Base-by-base conservation (phyloP, 2,888 invertebrate genomes). In the Eupithecia centaureata region DNA sequence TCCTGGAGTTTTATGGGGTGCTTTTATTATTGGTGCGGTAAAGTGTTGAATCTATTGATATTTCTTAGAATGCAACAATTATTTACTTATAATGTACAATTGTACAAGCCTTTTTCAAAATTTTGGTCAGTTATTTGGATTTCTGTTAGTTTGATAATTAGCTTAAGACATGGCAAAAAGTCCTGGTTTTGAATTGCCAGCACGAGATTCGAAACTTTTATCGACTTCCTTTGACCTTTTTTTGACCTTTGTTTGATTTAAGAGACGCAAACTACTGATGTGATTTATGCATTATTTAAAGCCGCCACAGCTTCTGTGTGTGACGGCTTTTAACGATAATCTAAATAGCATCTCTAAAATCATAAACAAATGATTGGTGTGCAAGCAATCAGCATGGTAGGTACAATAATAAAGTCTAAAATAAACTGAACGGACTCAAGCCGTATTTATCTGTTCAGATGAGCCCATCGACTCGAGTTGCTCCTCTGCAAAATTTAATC, bases 401-500 rank as follows among this genome's bases (percentile, higher is more conserved):
- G 47, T 18, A 13, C 52, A 27, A 5, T 51, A 52, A 15, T 28
- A 28, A 66, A 58, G 33, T 33, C 13, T 57, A 66, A 73, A 79
- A 80, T 77, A 78, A 76, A 79, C 70, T 74, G 71, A 72, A 68
- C 71, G 73, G 76, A 71, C 73, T 71, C 73, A 65, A 76, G 72
- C 75, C 76, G 78, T 81, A 85, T 86, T 84, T 84, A 85, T 86
- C 81, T 85, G 76, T 76, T 73, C 77, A 82, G 84, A 82, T 83
- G 79, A 79, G 77, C 77, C 79, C 79, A 79, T 79, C 77, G 82
- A 79, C 73, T 81, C 77, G 79, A 88, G 83, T 83, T 83, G 82
- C 82, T 82, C 81, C 85, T 81, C 82, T 84, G 86, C 86, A 87
- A 87, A 88, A 89, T 89, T 89, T 88, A 89, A 90, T 88, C 88